Evolutionary conservation across 2,113 vertebrate species (phyloP).

Genomic region (Grallaria varia): DNA sequence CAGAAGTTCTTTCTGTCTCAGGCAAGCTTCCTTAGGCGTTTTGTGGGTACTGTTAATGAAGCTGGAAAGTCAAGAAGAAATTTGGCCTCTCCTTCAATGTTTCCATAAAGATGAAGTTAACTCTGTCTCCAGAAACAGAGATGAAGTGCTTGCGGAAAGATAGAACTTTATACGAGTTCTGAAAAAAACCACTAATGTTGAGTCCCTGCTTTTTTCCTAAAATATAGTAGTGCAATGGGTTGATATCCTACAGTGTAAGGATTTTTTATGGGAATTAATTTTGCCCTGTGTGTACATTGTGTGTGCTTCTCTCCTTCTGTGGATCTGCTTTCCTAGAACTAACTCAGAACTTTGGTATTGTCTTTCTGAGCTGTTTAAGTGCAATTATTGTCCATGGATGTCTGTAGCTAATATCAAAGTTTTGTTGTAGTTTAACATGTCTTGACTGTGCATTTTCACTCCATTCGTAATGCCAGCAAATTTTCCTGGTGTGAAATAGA

Average conservation of each 20-base stretch:
- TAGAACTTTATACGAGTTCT: background rate
- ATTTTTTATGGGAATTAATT: background rate
- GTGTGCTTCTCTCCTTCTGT: background rate
- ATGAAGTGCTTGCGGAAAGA: background rate
- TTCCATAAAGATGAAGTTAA: background rate
- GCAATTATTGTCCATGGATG: rapidly evolving
- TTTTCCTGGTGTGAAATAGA: background rate
- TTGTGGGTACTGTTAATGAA: background rate
- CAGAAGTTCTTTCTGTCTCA: background rate
- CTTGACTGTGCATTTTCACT: background rate
- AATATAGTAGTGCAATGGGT: background rate
- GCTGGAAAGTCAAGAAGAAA: background rate
- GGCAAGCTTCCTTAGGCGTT: background rate
- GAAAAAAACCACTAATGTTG: background rate
- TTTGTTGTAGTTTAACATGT: background rate
- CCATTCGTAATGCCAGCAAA: rapidly evolving
- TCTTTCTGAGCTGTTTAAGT: background rate
- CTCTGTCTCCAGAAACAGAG: background rate
- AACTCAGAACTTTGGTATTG: background rate
- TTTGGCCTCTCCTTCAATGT: background rate
- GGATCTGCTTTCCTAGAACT: background rate
- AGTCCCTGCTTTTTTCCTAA: background rate
- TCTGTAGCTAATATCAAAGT: background rate
- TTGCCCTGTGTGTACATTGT: background rate
- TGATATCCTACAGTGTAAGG: rapidly evolving